Evolutionary conservation across 2,888 invertebrate species (phyloP), one percentile per base, ranked within the genome.

Genomic region (Agrochola litura): DNA sequence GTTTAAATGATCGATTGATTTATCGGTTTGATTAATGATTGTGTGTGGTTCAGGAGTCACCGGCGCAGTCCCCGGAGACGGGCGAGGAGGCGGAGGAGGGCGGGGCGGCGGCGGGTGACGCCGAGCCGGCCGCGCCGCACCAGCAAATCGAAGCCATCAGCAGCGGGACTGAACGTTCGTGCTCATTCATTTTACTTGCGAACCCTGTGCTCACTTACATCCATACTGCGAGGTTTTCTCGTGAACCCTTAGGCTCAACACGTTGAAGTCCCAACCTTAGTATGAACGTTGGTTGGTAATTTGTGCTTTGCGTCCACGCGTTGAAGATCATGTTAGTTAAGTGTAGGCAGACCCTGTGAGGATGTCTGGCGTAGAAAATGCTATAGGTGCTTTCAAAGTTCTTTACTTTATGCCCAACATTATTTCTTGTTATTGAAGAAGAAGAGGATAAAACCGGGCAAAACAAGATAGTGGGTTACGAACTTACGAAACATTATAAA

Each of bases 121-220:
- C 93, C 69, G 95, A 93, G 90, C 96, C 96, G 73, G 91, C 93
- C 76, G 91, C 95, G 87, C 90, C 91, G 86, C 81, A 92, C 86
- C 92, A 90, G 88, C 97, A 97, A 93, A 98, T 97, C 81, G 97
- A 98, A 91, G 97, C 98, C 72, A 98, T 98, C 85, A 98, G 98
- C 93, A 98, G 98, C 90, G 98, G 98, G 89, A 97, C 98, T 37
- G 98, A 98, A 89, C 97, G 97, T 97, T 25, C 19, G 83, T 73
- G 19, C 56, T n/a, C 41, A 46, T 54, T n/a, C 30, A n/a, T 73
- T 68, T 22, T 25, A 56, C 19, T 73, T n/a, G 5, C 25, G 67
- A 41, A 22, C 22, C 25, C 6, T 16, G 14, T 6, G 67, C 52
- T 54, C 22, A n/a, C 52, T 68, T 37, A 52, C 9, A 54, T 16